phyloP scores from a whole-genome alignment of 1,140 invertebrate species.

The Diplogasteroides magnus region DNA sequence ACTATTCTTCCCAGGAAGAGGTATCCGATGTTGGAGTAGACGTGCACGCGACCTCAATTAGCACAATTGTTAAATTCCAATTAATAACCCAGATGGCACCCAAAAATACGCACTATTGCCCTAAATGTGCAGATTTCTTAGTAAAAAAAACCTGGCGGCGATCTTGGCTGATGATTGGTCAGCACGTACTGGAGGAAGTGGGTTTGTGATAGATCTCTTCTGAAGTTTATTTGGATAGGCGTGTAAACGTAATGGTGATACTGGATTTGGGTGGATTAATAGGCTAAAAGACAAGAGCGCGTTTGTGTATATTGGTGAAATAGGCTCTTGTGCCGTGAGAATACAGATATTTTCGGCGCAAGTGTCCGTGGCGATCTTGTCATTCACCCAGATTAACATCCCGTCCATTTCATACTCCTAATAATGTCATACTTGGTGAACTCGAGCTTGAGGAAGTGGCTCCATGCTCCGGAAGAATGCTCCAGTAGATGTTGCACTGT shows the following conservation, averaged over 20 bases:
- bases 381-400: conserved; percentile 15
- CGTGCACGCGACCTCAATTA: conserved; percentile 46
- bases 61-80: conserved; percentile 8
- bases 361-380: conserved; percentile 1
- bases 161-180: background rate
- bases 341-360: background rate
- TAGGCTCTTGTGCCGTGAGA: too few species aligned
- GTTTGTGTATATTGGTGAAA: too few species aligned
- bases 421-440: conserved; percentile 8
- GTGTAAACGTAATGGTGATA: too few species aligned
- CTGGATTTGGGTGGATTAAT: too few species aligned
- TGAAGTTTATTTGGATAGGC: background rate
- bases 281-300: too few species aligned
- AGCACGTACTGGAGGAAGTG: conserved; percentile 2
- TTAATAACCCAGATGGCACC: too few species aligned
- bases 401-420: conserved; percentile 6
- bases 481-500: conserved; percentile 27
- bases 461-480: conserved; percentile 32
- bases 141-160: conserved; percentile 3
- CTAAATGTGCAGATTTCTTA: too few species aligned
- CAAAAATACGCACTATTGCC: too few species aligned
- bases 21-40: conserved; percentile 57
- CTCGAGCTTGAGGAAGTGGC: conserved; percentile 21
- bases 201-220: conserved; percentile 8
- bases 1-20: conserved; percentile 56